Conservation (phyloP, 2,888 invertebrate genomes). For the Andrena chrysosceles region DNA sequence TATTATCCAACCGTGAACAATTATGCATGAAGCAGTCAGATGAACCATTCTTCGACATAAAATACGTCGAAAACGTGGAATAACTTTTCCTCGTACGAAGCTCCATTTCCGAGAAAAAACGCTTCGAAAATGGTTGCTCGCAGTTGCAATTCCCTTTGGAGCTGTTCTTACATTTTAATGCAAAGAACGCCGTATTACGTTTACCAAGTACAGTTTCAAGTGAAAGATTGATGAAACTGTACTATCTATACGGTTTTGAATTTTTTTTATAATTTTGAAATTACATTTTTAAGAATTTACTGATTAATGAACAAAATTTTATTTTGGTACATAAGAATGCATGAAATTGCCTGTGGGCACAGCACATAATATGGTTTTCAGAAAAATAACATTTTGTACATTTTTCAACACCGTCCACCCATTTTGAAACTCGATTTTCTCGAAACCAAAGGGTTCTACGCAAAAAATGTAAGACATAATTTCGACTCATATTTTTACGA, state of each 20-base stretch:
- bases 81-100: neutral
- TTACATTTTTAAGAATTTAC: too few relatives aligned
- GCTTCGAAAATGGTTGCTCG: neutral
- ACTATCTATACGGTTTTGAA: too few relatives aligned
- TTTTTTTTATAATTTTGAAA: too few relatives aligned
- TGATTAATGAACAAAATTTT: too few relatives aligned
- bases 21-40: neutral
- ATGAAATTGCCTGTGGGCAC: too few relatives aligned
- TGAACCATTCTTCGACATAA: neutral
- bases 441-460: neutral
- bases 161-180: too few relatives aligned
- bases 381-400: neutral
- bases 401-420: neutral
- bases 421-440: constrained; percentile 3
- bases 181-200: too few relatives aligned
- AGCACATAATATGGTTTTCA: neutral
- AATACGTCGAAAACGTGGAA: neutral
- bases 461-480: neutral
- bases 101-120: neutral
- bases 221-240: too few relatives aligned
- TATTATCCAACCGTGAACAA: neutral
- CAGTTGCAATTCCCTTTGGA: neutral
- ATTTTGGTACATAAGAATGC: too few relatives aligned
- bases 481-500: neutral
- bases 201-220: too few relatives aligned